A percentile compares a stretch with the other conserved stretches of the same genome.
phyloP scores from a whole-genome alignment of 1,140 invertebrate genomes.

The Homalodisca vitripennis region DNA sequence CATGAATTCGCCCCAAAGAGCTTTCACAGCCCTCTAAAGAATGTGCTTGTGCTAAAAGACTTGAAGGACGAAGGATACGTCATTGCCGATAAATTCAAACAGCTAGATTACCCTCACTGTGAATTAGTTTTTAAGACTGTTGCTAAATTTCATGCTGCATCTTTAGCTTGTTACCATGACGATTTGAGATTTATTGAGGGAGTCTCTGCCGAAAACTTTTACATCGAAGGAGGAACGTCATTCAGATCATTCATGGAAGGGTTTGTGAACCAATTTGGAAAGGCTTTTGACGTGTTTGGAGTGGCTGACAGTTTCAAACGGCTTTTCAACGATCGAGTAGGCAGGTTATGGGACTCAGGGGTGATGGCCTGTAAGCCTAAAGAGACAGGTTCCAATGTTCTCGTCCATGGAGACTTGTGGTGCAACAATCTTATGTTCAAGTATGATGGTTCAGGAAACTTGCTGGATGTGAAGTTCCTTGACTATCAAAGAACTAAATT shows the following conservation, averaged over 20 bases:
- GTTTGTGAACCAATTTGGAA: neutral
- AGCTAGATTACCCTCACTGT: neutral
- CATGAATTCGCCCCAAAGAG: neutral
- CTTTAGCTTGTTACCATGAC: neutral
- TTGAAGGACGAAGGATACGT: neutral
- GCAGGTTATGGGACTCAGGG: neutral
- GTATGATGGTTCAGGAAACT: neutral
- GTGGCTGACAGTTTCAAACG: neutral
- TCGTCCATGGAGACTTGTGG: neutral
- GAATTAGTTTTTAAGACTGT: neutral
- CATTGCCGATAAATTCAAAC: neutral
- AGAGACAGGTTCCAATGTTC: neutral
- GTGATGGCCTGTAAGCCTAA: neutral
- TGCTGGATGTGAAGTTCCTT: neutral
- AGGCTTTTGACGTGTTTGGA: neutral
- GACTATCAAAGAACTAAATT: neutral
- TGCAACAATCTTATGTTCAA: neutral
- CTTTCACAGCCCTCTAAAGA: neutral
- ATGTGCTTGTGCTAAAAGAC: neutral
- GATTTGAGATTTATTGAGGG: neutral
- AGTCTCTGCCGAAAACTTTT: neutral
- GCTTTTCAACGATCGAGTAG: neutral
- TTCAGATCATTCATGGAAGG: neutral
- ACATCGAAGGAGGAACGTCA: neutral
- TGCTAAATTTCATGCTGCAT: neutral